Base-by-base conservation (phyloP, 2,113 vertebrate genomes). In the Todiramphus chloris region DNA sequence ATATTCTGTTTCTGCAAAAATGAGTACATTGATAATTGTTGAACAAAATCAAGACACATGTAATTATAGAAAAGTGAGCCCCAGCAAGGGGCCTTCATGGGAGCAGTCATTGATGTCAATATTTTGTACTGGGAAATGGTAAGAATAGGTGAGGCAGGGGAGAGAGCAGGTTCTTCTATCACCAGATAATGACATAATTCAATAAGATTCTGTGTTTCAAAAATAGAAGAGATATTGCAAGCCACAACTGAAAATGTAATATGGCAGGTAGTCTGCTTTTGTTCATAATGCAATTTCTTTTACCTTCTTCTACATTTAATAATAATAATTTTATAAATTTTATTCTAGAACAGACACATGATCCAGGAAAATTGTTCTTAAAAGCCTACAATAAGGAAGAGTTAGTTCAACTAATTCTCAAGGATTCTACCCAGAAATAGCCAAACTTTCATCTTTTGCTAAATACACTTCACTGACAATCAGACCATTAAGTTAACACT, bases 91-190 rank as follows among this genome's bases (percentile, higher is more conserved):
- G 5, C 15, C 76, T 64, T 16, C 7, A n/a, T 10, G 3, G 27
- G 66, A 75, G 69, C 73, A 63, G 5, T 41, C 13, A n/a, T 1
- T 55, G 37, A 64, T n/a, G 6, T 1, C 9, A 67, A 16, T 53
- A 75, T 68, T 82, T 94, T 73, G 27, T 75, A 39, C 11, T 10
- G 12, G 51, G 6, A 79, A 39, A 70, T 11, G 6, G 3, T 33
- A 48, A 67, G 24, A 51, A 69, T 21, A 69, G 4, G 6, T 19
- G 1, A 5, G 3, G 5, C 2, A 5, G 6, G 13, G 11, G 9
- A 28, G 5, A 13, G 2, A 8, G 8, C 13, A 59, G 18, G 5
- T 41, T 70, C 10, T 33, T 84, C 28, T 72, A 11, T 21, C 19
- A 68, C 3, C 8, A 72, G 78, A 62, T 9, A 64, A 33, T n/a